Evolutionary conservation across 2,113 vertebrate species (phyloP).

Genomic region (Ancistrus triradiatus): DNA sequence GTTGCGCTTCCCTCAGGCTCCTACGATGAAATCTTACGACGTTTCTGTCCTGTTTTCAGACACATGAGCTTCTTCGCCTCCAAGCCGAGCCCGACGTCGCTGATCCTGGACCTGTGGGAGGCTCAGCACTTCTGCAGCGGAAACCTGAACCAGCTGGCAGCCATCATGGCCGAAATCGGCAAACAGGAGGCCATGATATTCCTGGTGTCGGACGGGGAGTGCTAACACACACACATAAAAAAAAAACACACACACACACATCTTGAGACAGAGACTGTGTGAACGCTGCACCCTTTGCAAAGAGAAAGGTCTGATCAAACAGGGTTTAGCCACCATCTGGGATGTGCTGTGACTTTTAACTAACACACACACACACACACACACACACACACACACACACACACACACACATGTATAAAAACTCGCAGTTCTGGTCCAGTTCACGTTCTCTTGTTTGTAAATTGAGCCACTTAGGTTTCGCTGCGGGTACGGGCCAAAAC

Average conservation of each 20-base stretch:
- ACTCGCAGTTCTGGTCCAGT: no score
- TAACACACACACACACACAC: constrained; percentile 15
- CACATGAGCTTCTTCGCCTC: constrained; percentile 97
- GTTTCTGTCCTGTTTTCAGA: constrained; percentile 61
- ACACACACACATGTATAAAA: constrained; percentile 16
- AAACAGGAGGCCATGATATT: constrained; percentile 94
- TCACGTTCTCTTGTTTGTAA: no score
- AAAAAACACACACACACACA: constrained; percentile 17
- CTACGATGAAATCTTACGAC: neutral
- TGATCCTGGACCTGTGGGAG: constrained; percentile 99
- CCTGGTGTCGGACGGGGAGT: constrained; percentile 92
- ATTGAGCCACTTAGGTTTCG: no score
- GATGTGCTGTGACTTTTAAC: constrained; percentile 46
- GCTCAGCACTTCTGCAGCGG: constrained; percentile 92
- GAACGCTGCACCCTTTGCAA: neutral
- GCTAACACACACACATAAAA: constrained; percentile 75
- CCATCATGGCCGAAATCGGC: constrained; percentile 92
- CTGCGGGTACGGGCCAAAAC: no score
- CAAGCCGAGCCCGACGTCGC: constrained; percentile 91
- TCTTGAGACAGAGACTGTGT: constrained; percentile 34
- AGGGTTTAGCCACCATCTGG: constrained; percentile 43
- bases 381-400: neutral
- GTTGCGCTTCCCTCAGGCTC: no score
- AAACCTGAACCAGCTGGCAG: constrained; percentile 94
- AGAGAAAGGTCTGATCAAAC: constrained; percentile 38